Base-by-base conservation (phyloP, 1,140 invertebrate species). In the Octopus sinensis region DNA sequence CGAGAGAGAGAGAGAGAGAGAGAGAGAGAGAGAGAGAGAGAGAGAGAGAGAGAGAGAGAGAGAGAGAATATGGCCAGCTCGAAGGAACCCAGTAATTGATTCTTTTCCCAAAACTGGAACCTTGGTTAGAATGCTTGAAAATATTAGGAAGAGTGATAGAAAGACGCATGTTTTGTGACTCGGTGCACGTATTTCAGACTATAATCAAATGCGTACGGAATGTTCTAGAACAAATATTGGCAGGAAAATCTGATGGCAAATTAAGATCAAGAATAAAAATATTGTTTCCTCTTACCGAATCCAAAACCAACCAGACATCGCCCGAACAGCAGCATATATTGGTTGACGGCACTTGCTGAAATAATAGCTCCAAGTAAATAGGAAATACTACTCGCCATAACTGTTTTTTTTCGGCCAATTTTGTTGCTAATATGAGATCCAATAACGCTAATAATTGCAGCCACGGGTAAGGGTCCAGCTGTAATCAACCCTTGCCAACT, bases 21-120 rank as follows among this genome's bases (percentile, higher is more conserved):
- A n/a, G n/a, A n/a, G n/a, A n/a, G n/a, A n/a, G 51, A 53, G 53
- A 54, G 7, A 62, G 68, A 77, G 30, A 71, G 73, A 13, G 13
- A n/a, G 12, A 81, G 53, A 78, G 53, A 81, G 75, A 81, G 3
- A 78, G 75, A 81, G 3, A 78, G 75, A 81, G n/a, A 81, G 75
- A 62, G 53, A 81, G 62, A 78, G 12, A 78, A 53, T 23, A 9
- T 54, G 53, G 54, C 10, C 4, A 62, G n/a, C n/a, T n/a, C n/a
- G n/a, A n/a, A n/a, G n/a, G n/a, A n/a, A n/a, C n/a, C n/a, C n/a
- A n/a, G n/a, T n/a, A n/a, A n/a, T n/a, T n/a, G n/a, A n/a, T n/a
- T n/a, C n/a, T n/a, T n/a, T n/a, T n/a, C n/a, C n/a, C n/a, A n/a
- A n/a, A n/a, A n/a, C n/a, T n/a, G n/a, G n/a, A n/a, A n/a, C n/a